Conservation (phyloP, 2,888 invertebrate genomes). For the Seira sanloemensis region DNA sequence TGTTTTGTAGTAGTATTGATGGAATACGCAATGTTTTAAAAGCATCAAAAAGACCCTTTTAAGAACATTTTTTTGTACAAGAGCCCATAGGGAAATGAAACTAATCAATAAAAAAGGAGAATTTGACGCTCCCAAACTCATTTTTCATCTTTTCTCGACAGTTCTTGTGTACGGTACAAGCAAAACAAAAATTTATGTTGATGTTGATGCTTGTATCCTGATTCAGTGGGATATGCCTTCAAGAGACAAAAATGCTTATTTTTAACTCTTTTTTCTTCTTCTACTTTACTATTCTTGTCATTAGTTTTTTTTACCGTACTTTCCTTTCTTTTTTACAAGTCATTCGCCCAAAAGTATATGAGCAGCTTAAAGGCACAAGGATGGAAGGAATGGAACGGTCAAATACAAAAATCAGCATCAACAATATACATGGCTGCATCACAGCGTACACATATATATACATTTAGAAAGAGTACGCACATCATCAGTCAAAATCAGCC, state of each 20-base stretch:
- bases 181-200: conserved; percentile 9
- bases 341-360: conserved; percentile 54
- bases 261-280: conserved; percentile 58
- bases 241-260: conserved; percentile 60
- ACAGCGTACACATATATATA: neutral
- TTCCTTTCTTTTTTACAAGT: conserved; percentile 61
- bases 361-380: neutral
- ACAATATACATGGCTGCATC: conserved; percentile 26
- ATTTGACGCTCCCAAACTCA: conserved; percentile 69
- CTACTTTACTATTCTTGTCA: conserved; percentile 46
- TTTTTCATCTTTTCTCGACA: conserved; percentile 73
- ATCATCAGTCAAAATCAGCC: conserved; percentile 68
- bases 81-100: conserved; percentile 69
- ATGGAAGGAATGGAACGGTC: conserved; percentile 32
- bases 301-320: conserved; percentile 58
- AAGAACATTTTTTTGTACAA: neutral
- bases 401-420: conserved; percentile 50
- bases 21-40: conserved; percentile 49
- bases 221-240: conserved; percentile 48
- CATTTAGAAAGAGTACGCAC: conserved; percentile 52
- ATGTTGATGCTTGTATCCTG: conserved; percentile 5
- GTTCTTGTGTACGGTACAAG: conserved; percentile 56
- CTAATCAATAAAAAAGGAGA: conserved; percentile 73
- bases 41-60: conserved; percentile 21
- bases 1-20: too few species aligned